Base-by-base conservation (phyloP, 2,888 invertebrate genomes). In the Heteropelma amictum region DNA sequence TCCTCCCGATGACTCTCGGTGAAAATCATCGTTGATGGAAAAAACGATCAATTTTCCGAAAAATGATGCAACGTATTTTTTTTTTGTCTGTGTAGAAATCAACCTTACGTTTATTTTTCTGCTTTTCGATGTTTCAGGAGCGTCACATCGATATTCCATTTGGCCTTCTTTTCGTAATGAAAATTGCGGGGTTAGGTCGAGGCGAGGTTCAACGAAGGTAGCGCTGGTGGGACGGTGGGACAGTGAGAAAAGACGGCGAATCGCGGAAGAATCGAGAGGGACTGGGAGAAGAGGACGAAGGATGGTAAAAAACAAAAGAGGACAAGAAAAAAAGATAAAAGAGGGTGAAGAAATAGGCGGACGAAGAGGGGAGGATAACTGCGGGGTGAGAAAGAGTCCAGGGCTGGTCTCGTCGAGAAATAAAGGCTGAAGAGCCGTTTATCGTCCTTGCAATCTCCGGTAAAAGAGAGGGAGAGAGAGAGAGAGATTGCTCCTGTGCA, bases 391-490 rank as follows among this genome's bases (percentile, higher is more conserved):
- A 74, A 58, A 69, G 69, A 74, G 69, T 64, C 74, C 38, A 51
- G 53, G 69, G 69, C 58, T 45, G 64, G 74, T 74, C 45, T 67
- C 47, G 70, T 60, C 35, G 74, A 74, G 70, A 74, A 78, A 74
- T 74, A 74, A 78, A 76, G 73, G 71, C 54, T 73, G 61, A 67
- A 77, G 75, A 75, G 73, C 71, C 77, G 77, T 79, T 79, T 79
- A 79, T 77, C 78, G 77, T 79, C 64, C 70, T 77, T 67, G 73
- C 73, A 76, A 77, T 77, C 77, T 77, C 64, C 77, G 75, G 72
- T 69, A 71, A 74, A 64, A 35, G 35, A 67, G 14, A 67, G 58
- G 33, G 12, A 47, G 21, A 14, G 28, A 51, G 38, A 64, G 56
- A 47, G 40, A 56, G 49, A 61, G 23, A 56, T 49, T 33, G 56